A percentile compares a stretch with the other conserved stretches of the same genome.
Evolutionary conservation across 2,113 vertebrate species (phyloP).

Genomic region (Panthera tigris): DNA sequence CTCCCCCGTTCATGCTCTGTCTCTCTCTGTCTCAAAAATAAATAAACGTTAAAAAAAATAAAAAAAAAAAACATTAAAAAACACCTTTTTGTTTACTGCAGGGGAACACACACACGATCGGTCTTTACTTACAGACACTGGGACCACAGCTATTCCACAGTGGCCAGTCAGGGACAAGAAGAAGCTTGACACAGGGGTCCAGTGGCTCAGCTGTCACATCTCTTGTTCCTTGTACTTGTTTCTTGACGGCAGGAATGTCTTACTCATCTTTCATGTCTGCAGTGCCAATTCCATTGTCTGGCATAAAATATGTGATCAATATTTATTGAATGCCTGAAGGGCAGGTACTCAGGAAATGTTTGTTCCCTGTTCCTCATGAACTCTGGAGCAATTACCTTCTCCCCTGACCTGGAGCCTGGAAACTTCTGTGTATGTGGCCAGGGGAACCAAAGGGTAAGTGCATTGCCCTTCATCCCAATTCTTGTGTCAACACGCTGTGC

Average conservation of each 20-base stretch:
- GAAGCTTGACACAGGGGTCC: neutral
- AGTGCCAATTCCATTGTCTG: neutral
- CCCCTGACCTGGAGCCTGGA: neutral
- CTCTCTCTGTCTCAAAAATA: too few species aligned
- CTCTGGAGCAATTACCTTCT: neutral
- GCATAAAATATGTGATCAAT: neutral
- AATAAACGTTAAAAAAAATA: too few species aligned
- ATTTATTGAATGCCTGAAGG: neutral
- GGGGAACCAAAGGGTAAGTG: neutral
- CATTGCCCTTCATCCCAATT: neutral
- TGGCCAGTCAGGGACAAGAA: neutral
- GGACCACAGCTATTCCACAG: neutral
- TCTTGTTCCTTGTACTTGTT: neutral
- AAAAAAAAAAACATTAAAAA: too few species aligned
- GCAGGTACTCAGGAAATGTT: neutral
- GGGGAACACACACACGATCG: neutral
- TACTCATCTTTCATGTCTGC: neutral
- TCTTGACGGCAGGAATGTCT: neutral
- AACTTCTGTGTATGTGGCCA: neutral
- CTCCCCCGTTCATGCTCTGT: too few species aligned
- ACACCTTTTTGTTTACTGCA: neutral
- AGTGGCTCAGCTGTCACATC: neutral
- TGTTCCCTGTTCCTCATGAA: neutral
- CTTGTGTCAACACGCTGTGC: neutral
- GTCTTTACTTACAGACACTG: neutral